Base-by-base conservation (phyloP, 2,888 invertebrate genomes). In the Leucoma salicis region DNA sequence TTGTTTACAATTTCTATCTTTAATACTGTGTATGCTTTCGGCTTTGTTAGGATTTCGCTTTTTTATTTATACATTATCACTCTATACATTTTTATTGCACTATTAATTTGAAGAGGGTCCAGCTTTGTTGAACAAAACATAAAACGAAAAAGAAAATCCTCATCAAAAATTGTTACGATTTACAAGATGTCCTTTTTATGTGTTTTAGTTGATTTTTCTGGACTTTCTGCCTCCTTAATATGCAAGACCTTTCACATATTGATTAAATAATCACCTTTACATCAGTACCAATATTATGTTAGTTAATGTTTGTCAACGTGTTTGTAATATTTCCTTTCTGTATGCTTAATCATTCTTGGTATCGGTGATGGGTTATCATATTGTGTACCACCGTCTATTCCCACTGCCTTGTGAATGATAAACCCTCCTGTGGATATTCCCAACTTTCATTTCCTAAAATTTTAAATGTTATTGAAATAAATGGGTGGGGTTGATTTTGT, bases 291-390 rank as follows among this genome's bases (percentile, higher is more conserved):
- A 29, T 60, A 61, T 42, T 46, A 46, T 16, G 34, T 39, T 61
- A 59, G 46, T 40, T 43, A 15, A 50, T 47, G 42, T 59, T 25
- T 52, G 42, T 44, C 32, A 29, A 49, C 41, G 24, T 62, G 63
- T 78, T 72, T 76, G 76, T 86, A 83, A 85, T 77, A 68, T 82
- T 73, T 76, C 63, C 73, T 66, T 75, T 80, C 75, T 73, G 68
- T 75, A 74, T 88, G 89, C 89, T 89, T 89, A 87, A 84, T 85
- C 89, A 87, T 83, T 86, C 86, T 88, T 88, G 88, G 87, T 87
- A 76, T 80, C 86, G 89, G 89, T 88, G 82, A 88, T 78, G 88
- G 88, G 79, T 71, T 79, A 14, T 28, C 73, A 67, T 70, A 53
- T 11, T 63, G 68, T 77, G 68, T 74, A 61, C 82, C 82, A 82